phyloP scores from a whole-genome alignment of 2,888 invertebrate genomes.

The Drosophila eohydei region DNA sequence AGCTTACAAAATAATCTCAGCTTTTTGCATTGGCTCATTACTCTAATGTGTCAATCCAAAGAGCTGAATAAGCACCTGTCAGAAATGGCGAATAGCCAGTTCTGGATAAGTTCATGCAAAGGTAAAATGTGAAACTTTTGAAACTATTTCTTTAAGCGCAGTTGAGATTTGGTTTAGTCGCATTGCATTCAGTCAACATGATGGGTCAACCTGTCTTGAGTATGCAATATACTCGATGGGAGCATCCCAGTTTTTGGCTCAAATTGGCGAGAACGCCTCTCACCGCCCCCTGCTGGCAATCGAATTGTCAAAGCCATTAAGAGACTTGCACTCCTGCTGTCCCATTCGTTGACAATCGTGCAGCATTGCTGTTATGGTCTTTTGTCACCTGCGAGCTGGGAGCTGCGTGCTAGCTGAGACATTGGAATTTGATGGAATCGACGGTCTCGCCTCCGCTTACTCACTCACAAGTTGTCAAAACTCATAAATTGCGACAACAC shows the following conservation, averaged over 20 bases:
- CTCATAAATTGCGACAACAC: slow-evolving; percentile 59
- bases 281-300: slow-evolving; percentile 30
- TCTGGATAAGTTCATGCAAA: background rate
- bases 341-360: slow-evolving; percentile 50
- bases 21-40: slow-evolving; percentile 33
- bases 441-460: slow-evolving; percentile 21
- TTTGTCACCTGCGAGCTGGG: slow-evolving; percentile 56
- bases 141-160: background rate
- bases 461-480: slow-evolving; percentile 53
- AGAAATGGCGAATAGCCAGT: slow-evolving; percentile 11
- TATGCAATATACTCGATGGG: background rate
- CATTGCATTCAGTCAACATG: too few relatives aligned
- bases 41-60: slow-evolving; percentile 27
- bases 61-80: slow-evolving; percentile 11
- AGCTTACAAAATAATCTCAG: slow-evolving; percentile 27
- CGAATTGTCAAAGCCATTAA: slow-evolving; percentile 58
- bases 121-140: background rate
- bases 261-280: slow-evolving; percentile 26
- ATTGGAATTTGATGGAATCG: slow-evolving; percentile 47
- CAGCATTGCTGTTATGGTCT: slow-evolving; percentile 17
- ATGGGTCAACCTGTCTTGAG: background rate
- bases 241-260: slow-evolving; percentile 6
- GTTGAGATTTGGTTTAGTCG: too few relatives aligned
- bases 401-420: slow-evolving; percentile 13
- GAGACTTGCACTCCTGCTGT: slow-evolving; percentile 45